Base-by-base conservation (phyloP, 2,113 vertebrate genomes). In the Lamprologus tigripictilis region DNA sequence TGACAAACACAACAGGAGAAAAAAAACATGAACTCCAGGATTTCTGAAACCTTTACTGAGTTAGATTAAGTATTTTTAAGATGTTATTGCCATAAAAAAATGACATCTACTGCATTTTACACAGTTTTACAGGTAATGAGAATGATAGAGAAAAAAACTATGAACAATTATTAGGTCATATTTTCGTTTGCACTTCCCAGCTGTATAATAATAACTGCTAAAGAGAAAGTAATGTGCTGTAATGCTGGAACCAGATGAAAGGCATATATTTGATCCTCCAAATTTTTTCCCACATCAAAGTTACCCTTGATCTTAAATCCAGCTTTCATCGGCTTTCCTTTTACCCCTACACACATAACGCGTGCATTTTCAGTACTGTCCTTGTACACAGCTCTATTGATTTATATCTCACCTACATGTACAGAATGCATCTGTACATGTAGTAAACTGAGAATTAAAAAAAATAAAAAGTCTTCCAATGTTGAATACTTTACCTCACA, bases 1-100 rank as follows among this genome's bases (percentile, higher is more conserved):
- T 98, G 80, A 37, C 8, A 88, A 23, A 88, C n/a, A 55, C 19
- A 49, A 23, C 17, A 83, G 10, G 26, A 54, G 26, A 54, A 6
- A 53, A 16, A 17, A 13, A 49, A 14, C n/a, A 14, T 10, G 1
- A 76, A 12, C 42, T 47, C 14, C 68, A 76, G 9, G 14, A 47
- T 31, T 49, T 49, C 71, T 76, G 71, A 47, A 76, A 17, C 23
- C 13, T 73, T 73, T 9, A 26, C 3, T 2, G 3, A 53, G 28
- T 42, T 26, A 4, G 31, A 33, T 33, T 17, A 5, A 21, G 68
- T 3, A 21, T 16, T 53, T 66, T 66, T 9, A 61, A 19, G 13
- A 37, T 51, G 19, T 40, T 35, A 61, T 47, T 4, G 13, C 3
- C 53, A 9, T n/a, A 28, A 63, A 21, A 26, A 10, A 33, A 42